Base-by-base conservation (phyloP, 1,140 invertebrate species). In the Drosophila kurseongensis region DNA sequence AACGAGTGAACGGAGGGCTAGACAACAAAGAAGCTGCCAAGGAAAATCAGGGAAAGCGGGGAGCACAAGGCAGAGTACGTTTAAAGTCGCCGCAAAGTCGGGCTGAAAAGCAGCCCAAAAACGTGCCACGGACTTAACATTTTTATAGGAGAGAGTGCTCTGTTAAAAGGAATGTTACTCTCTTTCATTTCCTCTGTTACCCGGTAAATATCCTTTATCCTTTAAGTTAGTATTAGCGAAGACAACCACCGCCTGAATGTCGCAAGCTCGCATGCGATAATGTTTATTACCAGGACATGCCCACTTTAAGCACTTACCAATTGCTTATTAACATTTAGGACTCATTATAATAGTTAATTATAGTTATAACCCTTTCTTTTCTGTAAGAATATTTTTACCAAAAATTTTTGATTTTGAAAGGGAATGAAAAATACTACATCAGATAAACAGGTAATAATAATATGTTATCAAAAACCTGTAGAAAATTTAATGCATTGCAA, bases 31-130 rank as follows among this genome's bases (percentile, higher is more conserved):
- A 75, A 75, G 72, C 41, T 66, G 52, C 27, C 14, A 5, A 13
- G 7, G 42, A 13, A 74, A 44, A 41, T 16, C 47, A 2, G 45
- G 18, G 18, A 27, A 59, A 18, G 18, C 35, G 50, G 48, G 14
- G 13, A 12, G 10, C 65, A 18, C 27, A 18, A 35, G 44, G n/a
- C 38, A 42, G 58, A 42, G 23, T 44, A 9, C 52, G 12, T 66
- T 85, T 88, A 78, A 88, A 85, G 75, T 68, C 69, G 69, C 83
- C 75, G 69, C 58, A 51, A 57, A 63, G 81, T 73, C 82, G 75
- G 52, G 18, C 40, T 13, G 48, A 44, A 67, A 63, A 52, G 18
- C 45, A 32, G 36, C 5, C 7, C 1, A 54, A 75, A 62, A 72
- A 62, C 55, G 66, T 69, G 77, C 55, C 41, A 38, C 40, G 54